A percentile compares a stretch with the other conserved stretches of the same genome.
phyloP scores from a whole-genome alignment of 2,888 invertebrate genomes.

The Cantharis nigra region DNA sequence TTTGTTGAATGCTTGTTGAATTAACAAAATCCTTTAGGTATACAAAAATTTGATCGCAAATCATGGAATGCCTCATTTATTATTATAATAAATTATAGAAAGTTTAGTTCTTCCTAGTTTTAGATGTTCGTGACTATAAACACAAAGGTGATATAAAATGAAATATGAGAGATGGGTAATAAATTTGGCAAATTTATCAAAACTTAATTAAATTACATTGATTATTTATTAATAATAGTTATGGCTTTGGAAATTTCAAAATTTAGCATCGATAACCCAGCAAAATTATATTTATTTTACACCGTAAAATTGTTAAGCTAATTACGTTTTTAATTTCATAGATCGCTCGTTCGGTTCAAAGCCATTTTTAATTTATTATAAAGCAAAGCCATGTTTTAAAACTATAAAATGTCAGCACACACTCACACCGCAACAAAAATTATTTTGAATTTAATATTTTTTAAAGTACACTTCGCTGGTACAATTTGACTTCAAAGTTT shows the following conservation, averaged over 20 bases:
- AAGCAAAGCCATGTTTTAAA: background rate
- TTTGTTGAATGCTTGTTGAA: background rate
- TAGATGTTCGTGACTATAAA: background rate
- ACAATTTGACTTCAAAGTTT: background rate
- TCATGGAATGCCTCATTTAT: background rate
- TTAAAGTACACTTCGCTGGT: background rate
- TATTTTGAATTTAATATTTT: background rate
- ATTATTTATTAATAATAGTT: background rate
- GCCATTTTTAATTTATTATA: background rate
- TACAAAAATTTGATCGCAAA: background rate
- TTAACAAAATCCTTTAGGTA: background rate
- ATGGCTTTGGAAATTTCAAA: background rate
- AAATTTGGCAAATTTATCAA: background rate
- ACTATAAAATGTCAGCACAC: background rate
- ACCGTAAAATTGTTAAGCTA: background rate
- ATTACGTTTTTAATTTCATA: background rate
- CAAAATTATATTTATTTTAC: background rate
- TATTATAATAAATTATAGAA: background rate
- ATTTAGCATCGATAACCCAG: background rate
- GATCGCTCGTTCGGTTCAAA: background rate
- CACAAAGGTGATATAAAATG: background rate
- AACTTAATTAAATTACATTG: background rate
- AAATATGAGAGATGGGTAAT: background rate
- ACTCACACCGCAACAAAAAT: background rate
- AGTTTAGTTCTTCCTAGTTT: background rate